A percentile compares a stretch with the other conserved stretches of the same genome.
Conservation (phyloP, 2,888 invertebrate species). For the Volucella inflata region DNA sequence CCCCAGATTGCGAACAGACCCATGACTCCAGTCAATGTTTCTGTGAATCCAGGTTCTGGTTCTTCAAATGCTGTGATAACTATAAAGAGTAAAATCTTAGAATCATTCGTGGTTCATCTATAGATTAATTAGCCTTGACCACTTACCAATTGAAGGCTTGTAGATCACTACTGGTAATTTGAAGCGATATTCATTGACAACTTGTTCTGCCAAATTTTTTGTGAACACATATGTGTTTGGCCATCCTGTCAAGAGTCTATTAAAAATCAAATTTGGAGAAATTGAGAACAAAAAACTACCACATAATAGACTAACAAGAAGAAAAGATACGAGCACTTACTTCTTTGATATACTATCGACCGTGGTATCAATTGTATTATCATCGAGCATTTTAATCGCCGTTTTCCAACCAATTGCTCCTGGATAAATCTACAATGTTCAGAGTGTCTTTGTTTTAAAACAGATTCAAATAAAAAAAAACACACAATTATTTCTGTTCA, state of each 20-base stretch:
- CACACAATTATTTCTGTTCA: neutral
- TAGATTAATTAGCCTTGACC: neutral
- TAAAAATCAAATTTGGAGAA: too few relatives aligned
- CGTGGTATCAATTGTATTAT: constrained; percentile 73
- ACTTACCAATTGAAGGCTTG: constrained; percentile 92
- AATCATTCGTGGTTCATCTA: neutral
- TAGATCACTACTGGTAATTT: constrained; percentile 90
- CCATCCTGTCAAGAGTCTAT: constrained; percentile 79
- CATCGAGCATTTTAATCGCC: constrained; percentile 78
- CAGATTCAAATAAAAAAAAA: neutral
- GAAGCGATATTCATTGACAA: constrained; percentile 88
- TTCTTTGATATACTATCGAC: constrained; percentile 79
- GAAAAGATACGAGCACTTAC: constrained; percentile 73
- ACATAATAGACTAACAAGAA: neutral
- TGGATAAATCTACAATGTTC: constrained; percentile 77
- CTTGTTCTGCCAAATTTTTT: constrained; percentile 93
- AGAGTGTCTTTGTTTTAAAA: neutral
- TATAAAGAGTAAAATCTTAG: constrained; percentile 29
- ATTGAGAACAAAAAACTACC: neutral
- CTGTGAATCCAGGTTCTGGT: constrained; percentile 79
- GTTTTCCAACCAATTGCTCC: constrained; percentile 80
- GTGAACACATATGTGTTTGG: constrained; percentile 97
- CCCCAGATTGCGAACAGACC: constrained; percentile 79
- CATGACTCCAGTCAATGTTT: constrained; percentile 79
- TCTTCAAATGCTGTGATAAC: constrained; percentile 78